Conservation (phyloP, 2,888 invertebrate species). For the Disparrhopalites patrizii region DNA sequence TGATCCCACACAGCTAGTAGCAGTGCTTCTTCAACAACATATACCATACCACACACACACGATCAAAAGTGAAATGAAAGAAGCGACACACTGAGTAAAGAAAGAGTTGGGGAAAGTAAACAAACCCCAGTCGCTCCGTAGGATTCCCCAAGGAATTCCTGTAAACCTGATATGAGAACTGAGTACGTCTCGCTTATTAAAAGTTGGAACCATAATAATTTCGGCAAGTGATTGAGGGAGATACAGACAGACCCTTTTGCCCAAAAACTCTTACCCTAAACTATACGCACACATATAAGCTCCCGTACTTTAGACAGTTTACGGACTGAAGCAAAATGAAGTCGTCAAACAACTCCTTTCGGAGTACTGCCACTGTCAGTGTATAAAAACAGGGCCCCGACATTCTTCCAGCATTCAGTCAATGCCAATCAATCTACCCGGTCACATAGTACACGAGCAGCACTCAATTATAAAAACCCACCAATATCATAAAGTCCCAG, state of each 20-base stretch:
- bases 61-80: slow-evolving; percentile 17
- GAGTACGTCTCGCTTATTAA: slow-evolving; percentile 35
- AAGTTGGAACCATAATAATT: slow-evolving; percentile 35
- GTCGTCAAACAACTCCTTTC: slow-evolving; percentile 5
- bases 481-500: too few species aligned
- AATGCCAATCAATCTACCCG: slow-evolving; percentile 25
- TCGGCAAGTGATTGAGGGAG: slow-evolving; percentile 24
- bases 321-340: not conserved
- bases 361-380: not conserved
- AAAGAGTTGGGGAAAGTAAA: slow-evolving; percentile 41
- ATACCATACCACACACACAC: slow-evolving; percentile 1
- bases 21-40: not conserved
- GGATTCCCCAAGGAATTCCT: slow-evolving; percentile 35
- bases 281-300: slow-evolving; percentile 1
- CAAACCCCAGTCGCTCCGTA: slow-evolving; percentile 30
- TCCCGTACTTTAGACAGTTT: not conserved
- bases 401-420: slow-evolving; percentile 20
- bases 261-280: not conserved
- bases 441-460: slow-evolving; percentile 13
- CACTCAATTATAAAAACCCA: too few species aligned
- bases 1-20: too few species aligned
- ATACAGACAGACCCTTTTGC: slow-evolving; percentile 17
- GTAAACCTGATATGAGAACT: slow-evolving; percentile 40
- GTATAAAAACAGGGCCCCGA: slow-evolving; percentile 19
- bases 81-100: slow-evolving; percentile 25